Conservation (phyloP, 2,113 vertebrate species). For the Nycticorax nycticorax region DNA sequence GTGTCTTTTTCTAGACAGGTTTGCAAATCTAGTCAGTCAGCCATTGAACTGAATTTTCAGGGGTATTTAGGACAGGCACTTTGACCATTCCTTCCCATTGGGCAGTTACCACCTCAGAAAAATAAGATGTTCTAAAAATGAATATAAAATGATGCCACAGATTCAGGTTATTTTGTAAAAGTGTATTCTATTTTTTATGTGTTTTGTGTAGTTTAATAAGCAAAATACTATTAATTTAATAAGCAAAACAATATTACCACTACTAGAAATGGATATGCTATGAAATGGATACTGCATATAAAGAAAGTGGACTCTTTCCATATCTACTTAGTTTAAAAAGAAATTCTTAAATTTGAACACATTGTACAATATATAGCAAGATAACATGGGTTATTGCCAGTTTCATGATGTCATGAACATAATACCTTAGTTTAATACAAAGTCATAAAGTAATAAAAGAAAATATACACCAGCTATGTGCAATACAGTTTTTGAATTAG, state of each 20-base stretch:
- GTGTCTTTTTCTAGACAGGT: not conserved
- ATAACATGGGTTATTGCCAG: not conserved
- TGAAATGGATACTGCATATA: not conserved
- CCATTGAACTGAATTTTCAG: not conserved
- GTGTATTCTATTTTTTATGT: not conserved
- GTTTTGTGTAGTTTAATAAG: not conserved
- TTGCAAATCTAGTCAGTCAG: not conserved
- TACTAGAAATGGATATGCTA: not conserved
- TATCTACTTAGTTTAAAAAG: not conserved
- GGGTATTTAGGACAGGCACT: not conserved
- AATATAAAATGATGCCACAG: not conserved
- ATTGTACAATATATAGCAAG: accelerated
- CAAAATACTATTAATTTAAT: not conserved
- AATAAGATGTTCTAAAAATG: not conserved
- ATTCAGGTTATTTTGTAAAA: not conserved
- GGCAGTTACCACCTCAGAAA: not conserved
- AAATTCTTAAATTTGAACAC: not conserved
- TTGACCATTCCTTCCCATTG: not conserved
- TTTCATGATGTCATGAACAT: not conserved
- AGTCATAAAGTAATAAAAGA: not conserved
- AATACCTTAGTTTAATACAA: not conserved
- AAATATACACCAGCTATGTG: not conserved
- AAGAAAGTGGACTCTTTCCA: not conserved
- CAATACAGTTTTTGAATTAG: not conserved
- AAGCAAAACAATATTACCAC: not conserved